Evolutionary conservation across 2,888 invertebrate genomes (phyloP).

Genomic region (Alitta virens): DNA sequence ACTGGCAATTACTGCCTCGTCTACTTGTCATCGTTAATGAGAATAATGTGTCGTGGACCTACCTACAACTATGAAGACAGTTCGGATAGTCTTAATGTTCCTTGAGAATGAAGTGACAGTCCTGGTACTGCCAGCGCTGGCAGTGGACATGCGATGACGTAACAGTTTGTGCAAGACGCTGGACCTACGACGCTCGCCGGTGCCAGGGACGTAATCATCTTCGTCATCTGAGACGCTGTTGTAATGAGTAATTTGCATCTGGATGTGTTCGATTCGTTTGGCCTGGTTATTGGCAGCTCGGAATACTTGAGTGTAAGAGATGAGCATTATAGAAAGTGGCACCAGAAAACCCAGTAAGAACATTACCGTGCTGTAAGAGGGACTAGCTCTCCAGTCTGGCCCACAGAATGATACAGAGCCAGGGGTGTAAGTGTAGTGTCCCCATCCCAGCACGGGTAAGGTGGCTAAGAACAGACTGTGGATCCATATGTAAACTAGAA

Average conservation of each 20-base stretch:
- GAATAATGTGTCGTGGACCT: too few relatives aligned
- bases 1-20: too few relatives aligned
- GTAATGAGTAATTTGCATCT: conserved; percentile 18
- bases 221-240: conserved; percentile 3
- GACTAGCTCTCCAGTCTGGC: conserved; percentile 24
- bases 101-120: conserved; percentile 10
- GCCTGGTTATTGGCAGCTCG: conserved; percentile 34
- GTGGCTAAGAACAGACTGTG: conserved; percentile 33
- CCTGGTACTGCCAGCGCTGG: conserved; percentile 6
- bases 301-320: conserved; percentile 34
- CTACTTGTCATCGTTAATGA: too few relatives aligned
- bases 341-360: conserved; percentile 29
- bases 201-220: neutral
- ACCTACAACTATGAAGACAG: conserved; percentile 33
- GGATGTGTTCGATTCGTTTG: conserved; percentile 29
- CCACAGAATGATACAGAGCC: conserved; percentile 39
- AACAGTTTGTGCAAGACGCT: conserved; percentile 13
- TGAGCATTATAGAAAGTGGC: conserved; percentile 32
- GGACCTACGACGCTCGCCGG: conserved; percentile 7
- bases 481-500: conserved; percentile 32
- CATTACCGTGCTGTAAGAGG: conserved; percentile 29
- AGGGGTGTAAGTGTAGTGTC: conserved; percentile 37
- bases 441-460: conserved; percentile 38
- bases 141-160: neutral
- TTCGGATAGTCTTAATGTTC: conserved; percentile 30